These are phyloP conservation scores for Propithecus perrieri DNA, from an alignment of 2,797 vertebrate genomes.

Conservation along the genomic window DNA sequence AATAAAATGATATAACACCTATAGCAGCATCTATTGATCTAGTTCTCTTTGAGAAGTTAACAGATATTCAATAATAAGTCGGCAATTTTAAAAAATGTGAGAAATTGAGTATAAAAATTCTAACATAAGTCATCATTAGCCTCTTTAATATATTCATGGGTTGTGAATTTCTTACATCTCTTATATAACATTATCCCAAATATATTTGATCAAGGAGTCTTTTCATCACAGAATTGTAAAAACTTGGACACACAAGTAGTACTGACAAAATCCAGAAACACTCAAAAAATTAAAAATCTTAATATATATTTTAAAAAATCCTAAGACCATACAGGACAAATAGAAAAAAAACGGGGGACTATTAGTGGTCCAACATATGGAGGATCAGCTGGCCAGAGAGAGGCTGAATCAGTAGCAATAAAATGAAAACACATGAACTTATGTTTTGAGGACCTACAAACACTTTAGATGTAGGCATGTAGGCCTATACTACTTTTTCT, in stretches of 20 bases:
- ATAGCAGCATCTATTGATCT: background rate
- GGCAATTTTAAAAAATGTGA: background rate
- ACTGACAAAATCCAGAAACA: background rate
- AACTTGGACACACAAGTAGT: background rate
- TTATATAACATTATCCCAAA: background rate
- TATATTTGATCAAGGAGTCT: background rate
- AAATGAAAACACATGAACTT: background rate
- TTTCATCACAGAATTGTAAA: constrained; percentile 15
- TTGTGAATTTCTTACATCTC: background rate
- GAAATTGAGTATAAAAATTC: background rate
- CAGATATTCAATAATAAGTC: background rate
- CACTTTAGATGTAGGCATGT: fast-evolving
- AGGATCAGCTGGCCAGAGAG: background rate
- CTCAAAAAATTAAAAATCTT: background rate
- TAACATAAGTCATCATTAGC: background rate
- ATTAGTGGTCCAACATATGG: background rate
- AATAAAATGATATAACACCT: background rate
- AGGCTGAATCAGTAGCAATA: background rate
- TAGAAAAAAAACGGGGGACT: background rate
- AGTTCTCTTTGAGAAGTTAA: background rate
- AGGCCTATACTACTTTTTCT: background rate
- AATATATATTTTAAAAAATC: background rate
- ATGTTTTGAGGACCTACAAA: background rate
- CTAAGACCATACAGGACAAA: background rate
- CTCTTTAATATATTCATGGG: background rate